phyloP scores from a whole-genome alignment of 2,113 vertebrate genomes.

The Xiphorhynchus elegans region DNA sequence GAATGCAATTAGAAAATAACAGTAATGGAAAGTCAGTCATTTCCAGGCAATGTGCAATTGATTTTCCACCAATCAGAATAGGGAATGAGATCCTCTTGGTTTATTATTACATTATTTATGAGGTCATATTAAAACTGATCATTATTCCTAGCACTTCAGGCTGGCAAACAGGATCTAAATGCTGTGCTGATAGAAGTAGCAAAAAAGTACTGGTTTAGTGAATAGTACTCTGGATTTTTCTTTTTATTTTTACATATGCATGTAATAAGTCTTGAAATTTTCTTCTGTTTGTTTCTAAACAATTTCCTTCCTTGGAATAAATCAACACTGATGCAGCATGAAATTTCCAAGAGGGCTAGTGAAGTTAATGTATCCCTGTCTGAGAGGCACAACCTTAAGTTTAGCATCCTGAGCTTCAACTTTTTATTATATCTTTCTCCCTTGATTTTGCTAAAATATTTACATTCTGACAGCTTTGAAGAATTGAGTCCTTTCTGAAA shows the following conservation, averaged over 20 bases:
- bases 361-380: neutral
- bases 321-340: neutral
- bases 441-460: neutral
- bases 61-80: conserved; percentile 83
- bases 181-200: neutral
- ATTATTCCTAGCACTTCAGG: conserved; percentile 74
- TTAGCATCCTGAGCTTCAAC: neutral
- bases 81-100: conserved; percentile 76
- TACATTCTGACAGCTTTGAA: neutral
- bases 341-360: neutral
- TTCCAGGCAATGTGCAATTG: conserved; percentile 80
- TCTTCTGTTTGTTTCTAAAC: conserved; percentile 8
- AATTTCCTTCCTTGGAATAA: conserved; percentile 1
- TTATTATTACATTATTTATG: conserved; percentile 82
- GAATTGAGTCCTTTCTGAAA: neutral
- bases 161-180: conserved; percentile 58
- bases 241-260: conserved; percentile 42
- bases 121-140: conserved; percentile 78
- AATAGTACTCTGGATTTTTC: conserved; percentile 20
- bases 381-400: neutral
- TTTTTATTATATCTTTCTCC: neutral
- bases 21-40: conserved; percentile 80
- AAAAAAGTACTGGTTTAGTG: conserved; percentile 13
- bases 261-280: conserved; percentile 32
- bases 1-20: conserved; percentile 77